phyloP scores from a whole-genome alignment of 2,888 invertebrate species.

The Drosophila ochracea region DNA sequence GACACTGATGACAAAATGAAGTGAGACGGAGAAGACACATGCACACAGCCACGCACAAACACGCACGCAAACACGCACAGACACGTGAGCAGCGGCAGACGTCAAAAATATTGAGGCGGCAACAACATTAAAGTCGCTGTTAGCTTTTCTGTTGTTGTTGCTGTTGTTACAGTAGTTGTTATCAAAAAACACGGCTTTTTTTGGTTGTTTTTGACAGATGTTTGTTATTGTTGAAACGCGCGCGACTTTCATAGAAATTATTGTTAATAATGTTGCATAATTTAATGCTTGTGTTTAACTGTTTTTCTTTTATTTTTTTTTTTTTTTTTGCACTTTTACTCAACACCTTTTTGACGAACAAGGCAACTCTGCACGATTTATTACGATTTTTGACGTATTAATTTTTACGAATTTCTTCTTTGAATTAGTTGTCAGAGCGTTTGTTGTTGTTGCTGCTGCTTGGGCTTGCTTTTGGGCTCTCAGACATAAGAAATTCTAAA shows the following conservation, averaged over 20 bases:
- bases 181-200: conserved; percentile 27
- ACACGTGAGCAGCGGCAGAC: conserved; percentile 38
- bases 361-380: conserved; percentile 56
- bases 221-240: conserved; percentile 40
- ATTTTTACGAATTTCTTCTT: conserved; percentile 28
- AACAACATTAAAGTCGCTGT: conserved; percentile 36
- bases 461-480: conserved; percentile 17
- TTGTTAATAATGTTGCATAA: conserved; percentile 55
- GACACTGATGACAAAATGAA: conserved; percentile 38
- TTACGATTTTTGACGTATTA: conserved; percentile 1
- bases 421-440: conserved; percentile 32
- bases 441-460: conserved; percentile 23
- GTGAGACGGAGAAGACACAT: conserved; percentile 31
- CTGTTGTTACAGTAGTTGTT: conserved; percentile 11
- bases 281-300: conserved; percentile 35
- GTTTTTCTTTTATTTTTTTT: conserved; percentile 22
- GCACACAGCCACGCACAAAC: conserved; percentile 32
- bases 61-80: conserved; percentile 10
- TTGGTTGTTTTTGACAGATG: conserved; percentile 43
- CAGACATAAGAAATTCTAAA: conserved; percentile 61
- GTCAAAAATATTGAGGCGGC: conserved; percentile 50
- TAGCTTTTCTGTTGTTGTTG: conserved; percentile 9
- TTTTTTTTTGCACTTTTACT: conserved; percentile 20
- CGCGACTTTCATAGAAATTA: conserved; percentile 47
- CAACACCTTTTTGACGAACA: conserved; percentile 44